phyloP scores from a whole-genome alignment of 2,113 vertebrate genomes.

The Notechis scutatus region DNA sequence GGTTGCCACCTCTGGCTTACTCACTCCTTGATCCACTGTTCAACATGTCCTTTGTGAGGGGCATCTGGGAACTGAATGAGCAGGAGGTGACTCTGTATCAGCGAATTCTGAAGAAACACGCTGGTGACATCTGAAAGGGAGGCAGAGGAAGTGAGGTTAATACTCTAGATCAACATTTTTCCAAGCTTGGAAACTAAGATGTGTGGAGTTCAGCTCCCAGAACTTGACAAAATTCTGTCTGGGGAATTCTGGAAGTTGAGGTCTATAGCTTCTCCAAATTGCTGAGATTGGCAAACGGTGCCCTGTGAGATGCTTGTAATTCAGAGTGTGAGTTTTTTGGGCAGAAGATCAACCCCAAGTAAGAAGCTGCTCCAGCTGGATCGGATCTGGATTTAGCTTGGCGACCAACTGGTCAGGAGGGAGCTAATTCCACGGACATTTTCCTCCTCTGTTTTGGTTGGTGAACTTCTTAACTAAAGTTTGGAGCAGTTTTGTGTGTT shows the following conservation, averaged over 20 bases:
- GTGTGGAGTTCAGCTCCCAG: background rate
- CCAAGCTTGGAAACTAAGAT: background rate
- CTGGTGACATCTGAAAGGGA: background rate
- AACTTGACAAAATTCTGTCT: background rate
- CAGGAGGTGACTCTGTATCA: background rate
- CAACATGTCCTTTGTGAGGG: background rate
- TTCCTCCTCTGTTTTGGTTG: background rate
- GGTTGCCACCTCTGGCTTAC: background rate
- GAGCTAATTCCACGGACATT: background rate
- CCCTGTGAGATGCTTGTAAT: background rate
- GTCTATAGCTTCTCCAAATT: background rate
- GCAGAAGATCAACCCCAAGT: background rate
- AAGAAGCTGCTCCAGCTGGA: background rate
- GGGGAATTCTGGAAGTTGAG: background rate
- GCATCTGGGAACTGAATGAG: background rate
- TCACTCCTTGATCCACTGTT: background rate
- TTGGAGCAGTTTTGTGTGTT: background rate
- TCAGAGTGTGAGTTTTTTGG: background rate
- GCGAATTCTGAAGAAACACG: accelerated
- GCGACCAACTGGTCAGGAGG: background rate
- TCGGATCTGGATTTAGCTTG: background rate
- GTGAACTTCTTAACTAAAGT: background rate
- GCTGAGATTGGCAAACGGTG: background rate
- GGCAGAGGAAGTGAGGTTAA: background rate
- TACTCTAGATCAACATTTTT: background rate